Evolutionary conservation across 2,888 invertebrate genomes (phyloP).

Genomic region (Rhorus exstirpatorius): DNA sequence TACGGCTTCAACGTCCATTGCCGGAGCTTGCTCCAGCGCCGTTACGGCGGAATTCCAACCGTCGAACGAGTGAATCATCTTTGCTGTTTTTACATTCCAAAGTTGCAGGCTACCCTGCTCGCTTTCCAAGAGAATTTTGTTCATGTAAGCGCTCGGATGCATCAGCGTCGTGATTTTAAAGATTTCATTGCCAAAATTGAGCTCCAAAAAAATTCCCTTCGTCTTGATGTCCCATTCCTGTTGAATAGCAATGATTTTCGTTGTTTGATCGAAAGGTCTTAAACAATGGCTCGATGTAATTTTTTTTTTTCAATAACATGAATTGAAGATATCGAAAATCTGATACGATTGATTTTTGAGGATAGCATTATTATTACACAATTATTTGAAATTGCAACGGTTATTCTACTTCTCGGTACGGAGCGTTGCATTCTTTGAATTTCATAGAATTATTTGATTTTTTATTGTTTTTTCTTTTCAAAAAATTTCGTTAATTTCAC

Average conservation of each 20-base stretch:
- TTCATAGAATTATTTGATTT: too few relatives aligned
- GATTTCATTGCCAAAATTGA: conserved; percentile 89
- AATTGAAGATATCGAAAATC: too few relatives aligned
- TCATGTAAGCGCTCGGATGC: conserved; percentile 97
- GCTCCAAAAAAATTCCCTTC: conserved; percentile 90
- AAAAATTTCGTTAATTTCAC: too few relatives aligned
- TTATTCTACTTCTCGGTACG: too few relatives aligned
- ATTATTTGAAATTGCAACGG: too few relatives aligned
- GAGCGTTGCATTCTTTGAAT: too few relatives aligned
- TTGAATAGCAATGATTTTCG: not conserved
- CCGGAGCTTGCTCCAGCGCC: conserved; percentile 95
- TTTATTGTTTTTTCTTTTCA: too few relatives aligned
- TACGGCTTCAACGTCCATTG: conserved; percentile 96
- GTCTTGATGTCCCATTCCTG: conserved; percentile 92
- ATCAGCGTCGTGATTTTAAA: conserved; percentile 94
- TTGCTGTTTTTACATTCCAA: conserved; percentile 95
- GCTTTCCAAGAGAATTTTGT: conserved; percentile 96
- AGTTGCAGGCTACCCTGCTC: conserved; percentile 94
- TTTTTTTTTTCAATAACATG: too few relatives aligned
- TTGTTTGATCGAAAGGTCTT: too few relatives aligned
- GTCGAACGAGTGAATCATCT: conserved; percentile 92
- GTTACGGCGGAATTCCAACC: conserved; percentile 92
- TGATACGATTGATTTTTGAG: too few relatives aligned
- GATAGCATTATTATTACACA: too few relatives aligned
- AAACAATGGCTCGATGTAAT: too few relatives aligned